These are phyloP conservation scores for Manis crassicaudata DNA, from an alignment of 2,797 vertebrate species.

Conservation along the genomic window DNA sequence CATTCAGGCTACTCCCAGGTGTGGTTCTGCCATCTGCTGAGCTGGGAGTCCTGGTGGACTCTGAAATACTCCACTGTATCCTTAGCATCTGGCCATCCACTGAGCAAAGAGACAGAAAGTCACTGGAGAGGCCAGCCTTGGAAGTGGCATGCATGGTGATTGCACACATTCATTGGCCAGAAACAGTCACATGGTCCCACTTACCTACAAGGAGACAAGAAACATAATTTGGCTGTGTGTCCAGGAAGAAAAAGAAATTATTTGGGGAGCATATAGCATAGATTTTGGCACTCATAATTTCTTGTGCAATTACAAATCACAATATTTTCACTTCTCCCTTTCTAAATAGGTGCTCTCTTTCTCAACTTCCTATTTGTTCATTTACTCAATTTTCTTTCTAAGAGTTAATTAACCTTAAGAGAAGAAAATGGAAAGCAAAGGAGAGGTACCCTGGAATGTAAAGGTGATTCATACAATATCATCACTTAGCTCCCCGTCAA, in stretches of 20 bases:
- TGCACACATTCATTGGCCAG: background rate
- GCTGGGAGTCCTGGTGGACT: fast-evolving
- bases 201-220: background rate
- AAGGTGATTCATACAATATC: background rate
- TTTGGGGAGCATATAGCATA: background rate
- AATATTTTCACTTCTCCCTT: background rate
- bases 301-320: background rate
- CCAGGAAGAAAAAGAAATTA: background rate
- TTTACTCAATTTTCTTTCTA: background rate
- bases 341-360: background rate
- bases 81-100: background rate
- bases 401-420: background rate
- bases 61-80: background rate
- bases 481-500: background rate
- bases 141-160: background rate
- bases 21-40: background rate
- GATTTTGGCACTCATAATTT: background rate
- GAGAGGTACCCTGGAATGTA: background rate
- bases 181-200: background rate
- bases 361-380: background rate
- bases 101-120: background rate
- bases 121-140: background rate
- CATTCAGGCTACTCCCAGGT: background rate
- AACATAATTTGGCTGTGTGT: background rate
- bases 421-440: constrained; percentile 30